A percentile compares a stretch with the other conserved stretches of the same genome.
phyloP scores from a whole-genome alignment of 2,113 vertebrate species.

The Atherinomorus stipes region DNA sequence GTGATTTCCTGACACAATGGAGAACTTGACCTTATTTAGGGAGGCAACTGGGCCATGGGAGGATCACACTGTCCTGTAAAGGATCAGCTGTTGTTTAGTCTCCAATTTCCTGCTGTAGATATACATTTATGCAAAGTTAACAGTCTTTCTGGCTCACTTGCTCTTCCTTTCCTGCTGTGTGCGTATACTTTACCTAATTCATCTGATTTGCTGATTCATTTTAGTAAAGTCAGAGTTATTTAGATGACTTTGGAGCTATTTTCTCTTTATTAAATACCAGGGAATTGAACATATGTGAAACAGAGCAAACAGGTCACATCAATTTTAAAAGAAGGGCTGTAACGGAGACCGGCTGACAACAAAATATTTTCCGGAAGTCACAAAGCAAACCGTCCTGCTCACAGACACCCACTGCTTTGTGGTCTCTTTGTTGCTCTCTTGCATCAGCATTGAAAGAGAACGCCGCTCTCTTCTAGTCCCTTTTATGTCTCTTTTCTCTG shows the following conservation, averaged over 20 bases:
- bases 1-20: constrained; percentile 25
- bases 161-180: neutral
- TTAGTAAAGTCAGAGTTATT: constrained; percentile 4
- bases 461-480: constrained; percentile 12
- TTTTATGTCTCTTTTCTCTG: constrained; percentile 22
- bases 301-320: constrained; percentile 4
- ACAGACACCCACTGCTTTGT: constrained; percentile 20
- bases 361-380: constrained; percentile 39
- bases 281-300: neutral
- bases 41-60: constrained; percentile 18
- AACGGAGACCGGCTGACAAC: constrained; percentile 7
- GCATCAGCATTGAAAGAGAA: constrained; percentile 15
- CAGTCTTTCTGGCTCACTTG: neutral
- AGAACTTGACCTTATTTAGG: constrained; percentile 4
- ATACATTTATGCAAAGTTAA: constrained; percentile 19
- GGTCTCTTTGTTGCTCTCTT: constrained; percentile 32
- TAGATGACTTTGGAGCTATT: constrained; percentile 6
- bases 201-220: constrained; percentile 1
- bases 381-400: constrained; percentile 9
- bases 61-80: neutral
- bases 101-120: constrained; percentile 20
- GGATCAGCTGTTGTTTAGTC: neutral
- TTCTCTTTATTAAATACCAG: constrained; percentile 11
- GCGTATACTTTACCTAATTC: neutral
- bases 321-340: neutral